Conservation (phyloP, 92 coral and sea anemone genomes). For the Parazoanthus darwini region DNA sequence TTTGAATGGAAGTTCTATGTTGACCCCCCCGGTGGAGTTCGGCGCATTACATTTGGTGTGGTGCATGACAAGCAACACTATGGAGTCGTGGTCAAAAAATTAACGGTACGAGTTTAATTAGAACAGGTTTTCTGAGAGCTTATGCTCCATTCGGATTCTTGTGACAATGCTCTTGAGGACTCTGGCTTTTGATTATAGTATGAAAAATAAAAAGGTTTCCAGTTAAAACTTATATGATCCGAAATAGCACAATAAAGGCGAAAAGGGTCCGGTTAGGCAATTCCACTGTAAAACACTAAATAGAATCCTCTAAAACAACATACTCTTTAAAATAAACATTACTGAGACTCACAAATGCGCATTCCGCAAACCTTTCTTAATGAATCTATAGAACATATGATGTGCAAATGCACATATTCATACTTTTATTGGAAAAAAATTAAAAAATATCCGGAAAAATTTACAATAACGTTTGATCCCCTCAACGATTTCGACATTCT, state of each 20-base stretch:
- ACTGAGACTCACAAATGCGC: no score
- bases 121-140: not conserved
- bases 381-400: no score
- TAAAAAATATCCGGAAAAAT: no score
- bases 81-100: constrained; percentile 20
- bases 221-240: not conserved
- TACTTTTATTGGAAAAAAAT: no score
- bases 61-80: not conserved
- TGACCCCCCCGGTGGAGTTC: constrained; percentile 22
- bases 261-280: not conserved
- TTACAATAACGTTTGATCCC: no score
- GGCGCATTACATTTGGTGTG: constrained; percentile 26
- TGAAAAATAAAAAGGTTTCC: not conserved
- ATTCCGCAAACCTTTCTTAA: no score
- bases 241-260: not conserved
- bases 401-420: no score
- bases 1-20: constrained; percentile 32
- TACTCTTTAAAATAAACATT: no score
- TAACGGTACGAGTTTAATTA: not conserved
- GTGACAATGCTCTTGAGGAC: not conserved
- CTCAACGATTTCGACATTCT: no score
- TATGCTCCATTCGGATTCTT: not conserved
- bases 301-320: no score
- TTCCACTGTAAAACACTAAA: no score
- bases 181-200: not conserved